These are phyloP conservation scores for Eremophila alpestris DNA, from an alignment of 2,797 vertebrate genomes.

Conservation along the genomic window DNA sequence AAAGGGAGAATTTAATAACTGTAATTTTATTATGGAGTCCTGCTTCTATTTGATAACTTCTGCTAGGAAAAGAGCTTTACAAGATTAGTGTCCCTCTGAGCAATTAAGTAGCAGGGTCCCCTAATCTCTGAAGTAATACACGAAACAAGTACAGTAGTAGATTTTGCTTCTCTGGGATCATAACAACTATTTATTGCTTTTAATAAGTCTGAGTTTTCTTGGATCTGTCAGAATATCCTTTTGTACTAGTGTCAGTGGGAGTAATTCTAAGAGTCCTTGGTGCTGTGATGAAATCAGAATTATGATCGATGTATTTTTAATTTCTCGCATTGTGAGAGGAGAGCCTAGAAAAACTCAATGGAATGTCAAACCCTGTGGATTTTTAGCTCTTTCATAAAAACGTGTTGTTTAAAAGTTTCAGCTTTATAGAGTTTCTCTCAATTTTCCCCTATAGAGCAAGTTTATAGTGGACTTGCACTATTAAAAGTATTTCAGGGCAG, in stretches of 20 bases:
- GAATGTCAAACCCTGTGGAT: neutral
- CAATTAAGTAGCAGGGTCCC: slow-evolving; percentile 74
- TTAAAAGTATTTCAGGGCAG: neutral
- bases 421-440: neutral
- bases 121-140: slow-evolving; percentile 70
- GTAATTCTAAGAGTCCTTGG: neutral
- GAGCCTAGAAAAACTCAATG: neutral
- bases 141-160: slow-evolving; percentile 67
- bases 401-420: neutral
- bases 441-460: neutral
- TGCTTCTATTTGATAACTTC: slow-evolving; percentile 69
- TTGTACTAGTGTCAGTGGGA: neutral
- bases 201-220: slow-evolving; percentile 75
- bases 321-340: neutral
- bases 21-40: slow-evolving; percentile 15
- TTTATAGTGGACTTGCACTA: neutral
- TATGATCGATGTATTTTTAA: neutral
- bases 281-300: slow-evolving; percentile 9
- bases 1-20: neutral
- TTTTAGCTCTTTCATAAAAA: neutral
- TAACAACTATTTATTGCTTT: slow-evolving; percentile 81
- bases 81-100: slow-evolving; percentile 66
- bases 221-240: slow-evolving; percentile 25
- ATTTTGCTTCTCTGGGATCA: slow-evolving; percentile 53
- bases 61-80: slow-evolving; percentile 39